Percentiles rank a stretch among this genome's conserved stretches.
Conservation (phyloP, 1,140 invertebrate species). For the Pseudomyrmex gracilis region DNA sequence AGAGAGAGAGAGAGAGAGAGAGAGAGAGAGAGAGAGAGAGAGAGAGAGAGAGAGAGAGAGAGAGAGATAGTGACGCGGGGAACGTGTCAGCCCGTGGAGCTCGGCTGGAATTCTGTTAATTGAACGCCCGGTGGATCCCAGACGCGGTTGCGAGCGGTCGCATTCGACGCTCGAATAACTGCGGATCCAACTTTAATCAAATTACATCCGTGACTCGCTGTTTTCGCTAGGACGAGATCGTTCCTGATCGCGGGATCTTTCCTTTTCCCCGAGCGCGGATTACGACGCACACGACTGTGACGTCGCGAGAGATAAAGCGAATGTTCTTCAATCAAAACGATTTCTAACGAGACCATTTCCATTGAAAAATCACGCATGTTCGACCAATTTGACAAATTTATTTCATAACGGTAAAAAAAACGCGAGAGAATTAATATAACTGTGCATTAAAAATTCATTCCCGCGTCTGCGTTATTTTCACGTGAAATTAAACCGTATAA, state of each 20-base stretch:
- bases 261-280: background rate
- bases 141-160: slow-evolving; percentile 68
- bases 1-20: background rate
- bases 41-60: background rate
- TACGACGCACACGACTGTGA: slow-evolving; percentile 31
- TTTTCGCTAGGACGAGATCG: slow-evolving; percentile 56
- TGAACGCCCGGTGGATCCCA: slow-evolving; percentile 68
- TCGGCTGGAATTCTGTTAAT: slow-evolving; percentile 75
- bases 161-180: slow-evolving; percentile 73
- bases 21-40: background rate
- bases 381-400: background rate
- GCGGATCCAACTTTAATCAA: slow-evolving; percentile 74
- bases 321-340: slow-evolving; percentile 70
- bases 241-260: slow-evolving; percentile 40
- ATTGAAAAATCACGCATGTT: slow-evolving; percentile 4
- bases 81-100: slow-evolving; percentile 62
- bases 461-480: background rate
- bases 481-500: background rate
- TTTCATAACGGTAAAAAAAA: no score
- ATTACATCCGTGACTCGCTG: slow-evolving; percentile 73
- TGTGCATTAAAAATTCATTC: slow-evolving; percentile 18
- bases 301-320: slow-evolving; percentile 23
- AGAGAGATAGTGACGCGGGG: slow-evolving; percentile 23
- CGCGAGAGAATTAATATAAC: background rate
- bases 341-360: background rate